Base-by-base conservation (phyloP, 2,797 vertebrate genomes). In the Helostoma temminkii region DNA sequence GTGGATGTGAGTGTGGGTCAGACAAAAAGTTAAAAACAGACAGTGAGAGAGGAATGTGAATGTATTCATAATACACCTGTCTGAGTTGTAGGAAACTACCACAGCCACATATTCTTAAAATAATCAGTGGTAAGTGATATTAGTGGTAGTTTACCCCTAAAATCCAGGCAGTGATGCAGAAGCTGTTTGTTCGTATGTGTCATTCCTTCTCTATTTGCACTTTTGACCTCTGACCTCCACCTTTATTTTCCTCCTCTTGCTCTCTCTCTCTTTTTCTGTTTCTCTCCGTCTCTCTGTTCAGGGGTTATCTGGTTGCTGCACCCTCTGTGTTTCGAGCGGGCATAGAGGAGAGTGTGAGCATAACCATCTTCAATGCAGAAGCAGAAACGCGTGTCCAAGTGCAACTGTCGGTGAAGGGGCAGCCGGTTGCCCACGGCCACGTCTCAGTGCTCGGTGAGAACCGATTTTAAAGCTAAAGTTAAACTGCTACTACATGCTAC, bases 281-380 rank as follows among this genome's bases (percentile, higher is more conserved):
- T n/a, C n/a, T n/a, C n/a, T n/a, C n/a, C n/a, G n/a, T n/a, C n/a
- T n/a, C n/a, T n/a, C n/a, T n/a, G n/a, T 39, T 32, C 88, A 98
- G 97, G 87, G 96, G 96, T 46, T 98, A 98, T 85, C 82, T 98
- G 92, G 95, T 98, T 0, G 91, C 94, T 0, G 95, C 95, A 0
- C 96, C 97, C 45, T 98, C 96, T 0, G 95, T 98, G 71, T 97
- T 97, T 65, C 95, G 93, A 6, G 88, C 95, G 0, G 97, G 96
- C 0, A 91, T 96, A 3, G 95, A 97, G 79, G 97, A 97, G 83
- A 92, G 92, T 0, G 85, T 98, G 65, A 98, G 97, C 0, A 83
- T 98, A 6, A 98, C 97, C 86, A 94, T 97, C 88, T 98, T 98
- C 63, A 95, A 95, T 32, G 89, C 93, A 0, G 80, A 73, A 55